These are phyloP conservation scores for Amyelois transitella DNA, from an alignment of 1,140 invertebrate species.

Conservation along the genomic window DNA sequence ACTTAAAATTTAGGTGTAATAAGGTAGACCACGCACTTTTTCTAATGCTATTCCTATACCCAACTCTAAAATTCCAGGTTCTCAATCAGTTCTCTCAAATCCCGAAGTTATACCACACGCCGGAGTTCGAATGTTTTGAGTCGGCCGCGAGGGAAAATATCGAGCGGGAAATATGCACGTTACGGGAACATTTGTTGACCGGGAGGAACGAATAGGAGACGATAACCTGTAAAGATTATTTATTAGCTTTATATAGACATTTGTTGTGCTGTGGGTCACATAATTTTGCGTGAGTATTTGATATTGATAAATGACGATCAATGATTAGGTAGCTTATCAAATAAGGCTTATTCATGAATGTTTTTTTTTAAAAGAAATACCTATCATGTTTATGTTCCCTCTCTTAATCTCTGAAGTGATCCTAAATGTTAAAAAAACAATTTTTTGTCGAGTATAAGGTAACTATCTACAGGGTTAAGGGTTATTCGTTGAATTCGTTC, in stretches of 20 bases:
- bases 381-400: too few species aligned
- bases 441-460: too few species aligned
- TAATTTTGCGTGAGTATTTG: neutral
- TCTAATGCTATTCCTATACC: too few species aligned
- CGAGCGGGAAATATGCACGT: constrained; percentile 49
- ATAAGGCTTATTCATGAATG: too few species aligned
- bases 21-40: too few species aligned
- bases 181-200: constrained; percentile 45
- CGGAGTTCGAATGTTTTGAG: constrained; percentile 56
- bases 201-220: neutral
- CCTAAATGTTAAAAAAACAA: too few species aligned
- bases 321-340: neutral
- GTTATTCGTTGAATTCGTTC: too few species aligned
- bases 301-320: neutral
- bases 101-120: constrained; percentile 56
- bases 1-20: too few species aligned
- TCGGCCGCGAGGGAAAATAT: constrained; percentile 54
- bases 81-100: constrained; percentile 57
- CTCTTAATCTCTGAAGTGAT: too few species aligned
- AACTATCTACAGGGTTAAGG: too few species aligned
- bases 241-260: neutral
- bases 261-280: neutral
- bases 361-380: too few species aligned
- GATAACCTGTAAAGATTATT: neutral
- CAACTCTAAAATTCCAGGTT: constrained; percentile 27